Base-by-base conservation (phyloP, 2,797 vertebrate genomes). In the Vipera ursinii region DNA sequence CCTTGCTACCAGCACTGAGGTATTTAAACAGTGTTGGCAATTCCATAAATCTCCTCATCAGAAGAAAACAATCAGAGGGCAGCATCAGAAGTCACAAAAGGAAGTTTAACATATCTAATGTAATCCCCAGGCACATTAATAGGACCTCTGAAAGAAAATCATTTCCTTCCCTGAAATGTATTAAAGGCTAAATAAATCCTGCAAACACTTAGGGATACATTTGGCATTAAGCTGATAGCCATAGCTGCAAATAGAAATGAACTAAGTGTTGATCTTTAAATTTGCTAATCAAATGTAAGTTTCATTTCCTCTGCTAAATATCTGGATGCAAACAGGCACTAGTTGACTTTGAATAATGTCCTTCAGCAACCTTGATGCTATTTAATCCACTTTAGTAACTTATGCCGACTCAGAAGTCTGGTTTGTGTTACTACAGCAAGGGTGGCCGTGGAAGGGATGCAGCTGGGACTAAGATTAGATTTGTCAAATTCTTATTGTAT, bases 11-110 rank as follows among this genome's bases (percentile, higher is more conserved):
- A 82, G 44, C 78, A 24, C 9, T 48, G 44, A 82, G 73, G 73
- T 82, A 82, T 48, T 82, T 82, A 24, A 48, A 82, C 20, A 48
- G 3, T 82, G 73, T 48, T 82, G 48, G 73, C 8, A 24, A 82
- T 82, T 48, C 73, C 73, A 48, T 82, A 82, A 82, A 48, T 82
- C 94, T 95, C 96, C 93, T 95, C 94, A 96, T 95, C 95, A 92
- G 91, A 94, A 87, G 91, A 10, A 89, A 78, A 89, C 95, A 94
- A 86, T 44, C 51, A 86, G 48, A 78, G 59, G 10, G 53, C 85
- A 78, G 55, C 85, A 90, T 44, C 69, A 90, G 13, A 13, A 92
- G 63, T 87, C 85, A 92, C 85, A 53, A 90, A 90, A 24, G 57
- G n/a, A 92, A 86, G 32, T 92, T 92, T 51, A 89, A 86, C 87